phyloP scores from a whole-genome alignment of 2,113 vertebrate genomes.

The Cercopithecus mona region DNA sequence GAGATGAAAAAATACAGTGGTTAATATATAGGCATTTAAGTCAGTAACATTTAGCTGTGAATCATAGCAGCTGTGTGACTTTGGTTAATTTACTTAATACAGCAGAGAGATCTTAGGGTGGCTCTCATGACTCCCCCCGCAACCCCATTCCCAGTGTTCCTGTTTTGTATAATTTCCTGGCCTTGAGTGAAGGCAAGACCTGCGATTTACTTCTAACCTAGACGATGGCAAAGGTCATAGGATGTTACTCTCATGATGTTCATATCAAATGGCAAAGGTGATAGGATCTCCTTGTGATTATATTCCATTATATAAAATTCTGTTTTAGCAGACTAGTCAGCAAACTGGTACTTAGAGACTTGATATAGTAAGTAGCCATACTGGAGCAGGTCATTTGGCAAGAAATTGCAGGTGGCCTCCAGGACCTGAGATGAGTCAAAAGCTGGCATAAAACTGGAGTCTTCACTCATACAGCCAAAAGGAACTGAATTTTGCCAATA shows the following conservation, averaged over 20 bases:
- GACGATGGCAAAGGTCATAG: background rate
- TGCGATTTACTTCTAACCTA: background rate
- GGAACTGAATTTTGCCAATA: background rate
- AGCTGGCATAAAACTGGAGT: background rate
- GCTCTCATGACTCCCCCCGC: background rate
- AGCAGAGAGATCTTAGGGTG: background rate
- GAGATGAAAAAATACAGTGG: background rate
- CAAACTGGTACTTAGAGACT: background rate
- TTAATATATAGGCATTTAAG: background rate
- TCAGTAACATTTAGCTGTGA: background rate
- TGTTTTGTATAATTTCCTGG: background rate
- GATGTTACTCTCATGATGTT: background rate
- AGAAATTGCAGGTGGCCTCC: background rate
- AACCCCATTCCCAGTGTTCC: background rate
- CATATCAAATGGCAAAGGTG: background rate
- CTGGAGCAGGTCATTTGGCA: background rate
- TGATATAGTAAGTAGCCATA: background rate
- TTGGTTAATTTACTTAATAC: background rate
- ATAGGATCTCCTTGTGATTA: background rate
- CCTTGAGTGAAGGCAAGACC: background rate
- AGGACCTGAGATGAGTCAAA: background rate
- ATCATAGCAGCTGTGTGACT: background rate
- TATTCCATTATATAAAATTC: background rate
- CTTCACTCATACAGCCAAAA: background rate
- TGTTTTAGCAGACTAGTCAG: background rate